Percentiles rank a stretch among this genome's conserved stretches.
These are phyloP conservation scores for Blastobasis adustella DNA, from an alignment of 2,888 invertebrate species.

Conservation along the genomic window DNA sequence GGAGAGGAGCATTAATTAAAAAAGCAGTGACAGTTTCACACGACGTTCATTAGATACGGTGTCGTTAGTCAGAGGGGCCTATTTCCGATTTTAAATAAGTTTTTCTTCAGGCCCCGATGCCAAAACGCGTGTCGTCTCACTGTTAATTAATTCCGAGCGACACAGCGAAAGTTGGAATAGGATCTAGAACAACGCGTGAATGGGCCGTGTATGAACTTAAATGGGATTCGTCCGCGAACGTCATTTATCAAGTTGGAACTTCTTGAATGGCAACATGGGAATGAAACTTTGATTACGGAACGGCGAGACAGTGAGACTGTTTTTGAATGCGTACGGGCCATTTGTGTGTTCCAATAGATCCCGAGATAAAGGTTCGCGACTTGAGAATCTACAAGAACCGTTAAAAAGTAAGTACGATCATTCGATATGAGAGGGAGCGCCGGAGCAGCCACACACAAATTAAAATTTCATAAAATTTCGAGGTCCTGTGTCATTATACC, in stretches of 20 bases:
- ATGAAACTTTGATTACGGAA: not conserved
- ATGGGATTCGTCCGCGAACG: slow-evolving; percentile 29
- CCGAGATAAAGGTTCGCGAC: no score
- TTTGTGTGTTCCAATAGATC: no score
- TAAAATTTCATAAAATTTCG: no score
- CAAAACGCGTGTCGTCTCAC: slow-evolving; percentile 50
- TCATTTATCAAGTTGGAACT: slow-evolving; percentile 27
- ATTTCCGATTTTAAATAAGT: slow-evolving; percentile 59
- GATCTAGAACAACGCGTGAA: slow-evolving; percentile 33
- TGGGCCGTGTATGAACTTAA: slow-evolving; percentile 33
- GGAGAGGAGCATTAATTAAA: slow-evolving; percentile 57
- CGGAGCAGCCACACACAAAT: no score
- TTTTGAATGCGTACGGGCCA: no score
- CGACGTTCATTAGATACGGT: slow-evolving; percentile 53
- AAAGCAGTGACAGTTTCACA: slow-evolving; percentile 54
- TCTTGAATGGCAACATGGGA: slow-evolving; percentile 3
- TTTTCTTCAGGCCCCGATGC: slow-evolving; percentile 48
- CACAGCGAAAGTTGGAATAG: slow-evolving; percentile 45
- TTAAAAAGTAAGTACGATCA: no score
- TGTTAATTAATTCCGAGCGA: slow-evolving; percentile 63
- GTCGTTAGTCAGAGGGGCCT: slow-evolving; percentile 62
- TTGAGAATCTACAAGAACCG: no score
- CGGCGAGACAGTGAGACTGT: no score
- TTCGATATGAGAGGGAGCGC: no score
- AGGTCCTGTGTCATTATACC: no score